Base-by-base conservation (phyloP, 2,888 invertebrate species). In the Flabesymbios commensalis region DNA sequence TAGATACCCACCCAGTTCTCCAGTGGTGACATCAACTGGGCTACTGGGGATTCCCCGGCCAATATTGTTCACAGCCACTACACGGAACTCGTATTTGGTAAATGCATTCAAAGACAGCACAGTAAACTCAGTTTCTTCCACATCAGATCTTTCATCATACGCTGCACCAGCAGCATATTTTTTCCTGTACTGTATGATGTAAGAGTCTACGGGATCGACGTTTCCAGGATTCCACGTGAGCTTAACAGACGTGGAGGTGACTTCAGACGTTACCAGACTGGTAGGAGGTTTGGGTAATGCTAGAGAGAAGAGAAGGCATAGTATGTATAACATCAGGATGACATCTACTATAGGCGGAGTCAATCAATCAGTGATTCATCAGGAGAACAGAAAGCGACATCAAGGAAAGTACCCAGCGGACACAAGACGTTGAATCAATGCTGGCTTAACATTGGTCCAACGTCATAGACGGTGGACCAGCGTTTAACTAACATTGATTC, bases 131-230 rank as follows among this genome's bases (percentile, higher is more conserved):
- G 91, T 92, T 48, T 93, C 92, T 76, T 92, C 92, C 75, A 95
- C 93, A 60, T 94, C 94, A 63, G 92, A 92, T 78, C 94, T 93
- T 84, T 95, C 94, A 76, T 91, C 90, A 85, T 90, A 94, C 29
- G 39, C 24, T 17, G 22, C 22, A 31, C 47, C 59, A 28, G 48
- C 52, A 10, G 55, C 32, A 47, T 94, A 94, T 83, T 95, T 95
- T 48, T 94, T 94, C 83, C 95, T 95, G 87, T 95, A 96, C 84
- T 94, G 94, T 76, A 98, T 93, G 72, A 95, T 92, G 85, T 95
- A 98, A 83, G 95, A 95, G 76, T 91, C 91, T n/a, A 95, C 88
- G 33, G 78, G 79, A 75, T 94, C 94, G 31, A 75, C 68, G 32
- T 75, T 75, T 24, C 73, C 70, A 1, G 91, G 88, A 49, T 80